Evolutionary conservation across 2,797 vertebrate species (phyloP).

Genomic region (Cyprinella venusta): DNA sequence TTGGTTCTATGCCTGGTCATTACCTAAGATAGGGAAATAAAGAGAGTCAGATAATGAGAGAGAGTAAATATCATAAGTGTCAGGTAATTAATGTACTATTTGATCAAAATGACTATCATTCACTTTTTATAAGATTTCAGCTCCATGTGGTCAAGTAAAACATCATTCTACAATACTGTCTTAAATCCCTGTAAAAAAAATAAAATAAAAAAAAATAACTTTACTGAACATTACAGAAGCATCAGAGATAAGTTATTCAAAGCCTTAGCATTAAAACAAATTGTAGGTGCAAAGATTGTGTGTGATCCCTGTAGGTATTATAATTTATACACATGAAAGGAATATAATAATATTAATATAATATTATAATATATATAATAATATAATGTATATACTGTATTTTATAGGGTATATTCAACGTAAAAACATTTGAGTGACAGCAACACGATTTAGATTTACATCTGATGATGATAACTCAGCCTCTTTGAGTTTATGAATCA

Average conservation of each 20-base stretch:
- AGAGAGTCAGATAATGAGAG: background rate
- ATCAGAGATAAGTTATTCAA: background rate
- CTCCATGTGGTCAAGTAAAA: background rate
- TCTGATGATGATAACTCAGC: background rate
- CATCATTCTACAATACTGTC: background rate
- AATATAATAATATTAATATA: no score
- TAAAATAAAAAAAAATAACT: background rate
- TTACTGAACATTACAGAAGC: background rate
- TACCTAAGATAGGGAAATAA: slow-evolving; percentile 79
- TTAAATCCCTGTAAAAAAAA: background rate
- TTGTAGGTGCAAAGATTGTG: background rate
- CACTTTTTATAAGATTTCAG: slow-evolving; percentile 6
- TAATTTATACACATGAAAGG: background rate
- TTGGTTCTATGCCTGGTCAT: slow-evolving; percentile 95
- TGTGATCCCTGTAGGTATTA: background rate
- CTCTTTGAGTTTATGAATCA: background rate
- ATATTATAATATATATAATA: no score
- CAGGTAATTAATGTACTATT: background rate
- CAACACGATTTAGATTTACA: background rate
- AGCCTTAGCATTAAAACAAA: background rate
- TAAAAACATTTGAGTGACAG: background rate
- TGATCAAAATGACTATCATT: background rate
- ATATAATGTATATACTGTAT: background rate
- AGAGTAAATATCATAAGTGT: background rate
- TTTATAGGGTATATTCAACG: background rate